phyloP scores from a whole-genome alignment of 2,797 vertebrate species.

The Lepilemur septentrionalis region DNA sequence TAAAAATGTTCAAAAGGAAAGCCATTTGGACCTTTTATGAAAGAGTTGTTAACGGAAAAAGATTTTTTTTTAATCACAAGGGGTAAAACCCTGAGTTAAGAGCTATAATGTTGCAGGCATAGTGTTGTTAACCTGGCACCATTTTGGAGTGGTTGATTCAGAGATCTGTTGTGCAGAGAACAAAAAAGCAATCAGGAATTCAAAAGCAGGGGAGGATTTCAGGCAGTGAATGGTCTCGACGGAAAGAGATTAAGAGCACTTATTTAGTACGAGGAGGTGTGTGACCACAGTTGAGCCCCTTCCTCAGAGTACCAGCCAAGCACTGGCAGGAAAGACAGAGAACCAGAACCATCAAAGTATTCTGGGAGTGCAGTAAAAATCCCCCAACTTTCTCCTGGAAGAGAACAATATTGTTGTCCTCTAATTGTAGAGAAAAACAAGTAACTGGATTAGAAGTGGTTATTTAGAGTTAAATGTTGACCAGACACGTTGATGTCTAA shows the following conservation, averaged over 20 bases:
- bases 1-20: not conserved
- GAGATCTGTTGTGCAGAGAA: not conserved
- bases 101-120: not conserved
- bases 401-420: not conserved
- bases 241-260: not conserved
- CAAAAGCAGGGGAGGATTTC: not conserved
- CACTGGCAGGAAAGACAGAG: not conserved
- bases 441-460: not conserved
- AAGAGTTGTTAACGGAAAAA: not conserved
- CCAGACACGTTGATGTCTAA: rapidly evolving
- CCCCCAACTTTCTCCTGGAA: not conserved
- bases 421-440: not conserved
- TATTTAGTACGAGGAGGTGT: not conserved
- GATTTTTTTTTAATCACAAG: not conserved
- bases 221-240: not conserved
- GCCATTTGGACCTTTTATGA: not conserved
- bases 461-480: not conserved
- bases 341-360: not conserved
- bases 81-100: not conserved
- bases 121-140: not conserved
- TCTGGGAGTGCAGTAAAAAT: not conserved
- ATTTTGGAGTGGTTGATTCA: not conserved
- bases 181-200: not conserved
- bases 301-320: not conserved
- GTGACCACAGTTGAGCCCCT: not conserved